Base-by-base conservation (phyloP, 2,888 invertebrate genomes). In the Caenorhabditis imperialis region DNA sequence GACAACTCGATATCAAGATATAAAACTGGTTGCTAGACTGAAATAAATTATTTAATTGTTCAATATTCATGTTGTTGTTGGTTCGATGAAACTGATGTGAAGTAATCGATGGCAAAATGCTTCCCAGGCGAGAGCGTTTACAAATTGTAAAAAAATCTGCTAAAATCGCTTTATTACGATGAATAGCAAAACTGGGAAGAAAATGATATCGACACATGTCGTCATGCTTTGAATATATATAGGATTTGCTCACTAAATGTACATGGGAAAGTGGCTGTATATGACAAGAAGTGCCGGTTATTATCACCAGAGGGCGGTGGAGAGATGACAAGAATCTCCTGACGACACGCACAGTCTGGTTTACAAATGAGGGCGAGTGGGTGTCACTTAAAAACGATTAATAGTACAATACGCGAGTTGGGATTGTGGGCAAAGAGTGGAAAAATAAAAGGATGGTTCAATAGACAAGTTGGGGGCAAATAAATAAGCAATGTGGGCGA, bases 281-380 rank as follows among this genome's bases (percentile, higher is more conserved):
- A 54, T 44, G 44, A 62, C 62, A 62, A 53, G 62, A 62, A 62
- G 38, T 42, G 62, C 51, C 54, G 53, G 62, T 62, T 62, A 62
- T 62, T 62, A 62, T 62, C 20, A 62, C 30, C 62, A 62, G 62
- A 37, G n/a, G 53, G 35, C 10, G 30, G 10, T 6, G 30, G 30
- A 10, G 30, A 30, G 48, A 5, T 35, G 30, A 25, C 7, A 20
- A 27, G n/a, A 27, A 16, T 35, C 20, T 10, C n/a, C 16, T 20
- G 16, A 22, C 33, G 18, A 45, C 3, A 22, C 42, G 42, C 3
- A 23, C 44, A 4, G 10, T 37, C 53, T 42, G 62, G 44, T 47
- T 18, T 62, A 54, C 53, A 62, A 62, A 62, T 50, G 45, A 45
- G 62, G 30, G 62, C 62, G 62, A 62, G 62, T 62, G 54, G 50